phyloP scores from a whole-genome alignment of 2,113 vertebrate species.

The Petrocephalus zakoni region DNA sequence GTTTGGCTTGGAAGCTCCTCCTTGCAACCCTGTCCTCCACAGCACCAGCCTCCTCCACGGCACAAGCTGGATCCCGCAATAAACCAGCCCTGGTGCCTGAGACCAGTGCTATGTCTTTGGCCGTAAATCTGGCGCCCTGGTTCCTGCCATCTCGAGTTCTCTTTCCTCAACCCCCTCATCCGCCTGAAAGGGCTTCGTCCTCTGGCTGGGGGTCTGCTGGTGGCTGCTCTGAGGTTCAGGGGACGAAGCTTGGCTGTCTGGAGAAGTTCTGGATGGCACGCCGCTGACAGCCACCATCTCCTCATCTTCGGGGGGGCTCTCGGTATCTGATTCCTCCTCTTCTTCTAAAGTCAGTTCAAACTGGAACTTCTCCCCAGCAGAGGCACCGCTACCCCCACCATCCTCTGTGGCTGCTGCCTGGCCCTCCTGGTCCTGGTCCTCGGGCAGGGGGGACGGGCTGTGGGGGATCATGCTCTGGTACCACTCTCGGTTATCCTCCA shows the following conservation, averaged over 20 bases:
- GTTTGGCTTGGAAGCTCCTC: slow-evolving; percentile 38
- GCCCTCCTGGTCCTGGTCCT: slow-evolving; percentile 24
- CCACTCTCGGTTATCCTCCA: slow-evolving; percentile 91
- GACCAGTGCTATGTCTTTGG: slow-evolving; percentile 54
- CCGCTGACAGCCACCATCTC: slow-evolving; percentile 31
- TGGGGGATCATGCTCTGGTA: slow-evolving; percentile 86
- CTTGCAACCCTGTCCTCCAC: background rate
- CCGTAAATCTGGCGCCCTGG: slow-evolving; percentile 39
- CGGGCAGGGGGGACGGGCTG: slow-evolving; percentile 63
- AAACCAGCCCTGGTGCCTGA: slow-evolving; percentile 34
- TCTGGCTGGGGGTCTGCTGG: slow-evolving; percentile 34
- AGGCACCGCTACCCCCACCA: slow-evolving; percentile 33
- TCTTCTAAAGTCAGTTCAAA: slow-evolving; percentile 75
- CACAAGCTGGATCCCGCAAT: slow-evolving; percentile 4
- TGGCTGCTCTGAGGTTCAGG: slow-evolving; percentile 26
- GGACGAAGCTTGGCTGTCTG: slow-evolving; percentile 16
- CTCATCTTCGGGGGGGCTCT: slow-evolving; percentile 64
- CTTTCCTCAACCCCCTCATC: slow-evolving; percentile 43
- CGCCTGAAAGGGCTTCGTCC: slow-evolving; percentile 51
- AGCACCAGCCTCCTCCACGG: slow-evolving; percentile 3
- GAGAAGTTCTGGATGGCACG: slow-evolving; percentile 35
- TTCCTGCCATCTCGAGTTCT: slow-evolving; percentile 42
- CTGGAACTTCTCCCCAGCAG: slow-evolving; percentile 68
- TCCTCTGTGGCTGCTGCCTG: slow-evolving; percentile 40
- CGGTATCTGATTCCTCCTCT: slow-evolving; percentile 64